Evolutionary conservation across 2,797 vertebrate genomes (phyloP).

Genomic region (Agapornis canus): DNA sequence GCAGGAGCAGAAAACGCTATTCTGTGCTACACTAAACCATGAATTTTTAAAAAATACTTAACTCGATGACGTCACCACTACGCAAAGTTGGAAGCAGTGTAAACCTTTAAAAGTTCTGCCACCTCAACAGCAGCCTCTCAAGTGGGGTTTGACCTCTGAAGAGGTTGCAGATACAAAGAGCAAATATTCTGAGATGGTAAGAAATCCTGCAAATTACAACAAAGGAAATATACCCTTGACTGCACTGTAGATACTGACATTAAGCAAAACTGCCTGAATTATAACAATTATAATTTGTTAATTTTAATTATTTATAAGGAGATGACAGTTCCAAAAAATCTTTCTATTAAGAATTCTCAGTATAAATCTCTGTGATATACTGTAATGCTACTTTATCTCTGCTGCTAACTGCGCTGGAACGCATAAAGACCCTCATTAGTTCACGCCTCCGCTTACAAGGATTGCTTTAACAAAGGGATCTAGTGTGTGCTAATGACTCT

Average conservation of each 20-base stretch:
- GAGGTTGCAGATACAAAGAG: neutral
- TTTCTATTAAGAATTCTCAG: conserved; percentile 50
- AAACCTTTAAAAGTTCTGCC: neutral
- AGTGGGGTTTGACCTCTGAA: neutral
- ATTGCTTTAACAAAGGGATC: conserved; percentile 69
- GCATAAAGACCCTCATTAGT: conserved; percentile 71
- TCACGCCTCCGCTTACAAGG: conserved; percentile 55
- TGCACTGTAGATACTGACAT: conserved; percentile 13
- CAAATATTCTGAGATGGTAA: neutral
- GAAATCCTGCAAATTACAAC: conserved; percentile 27
- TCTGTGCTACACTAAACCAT: neutral
- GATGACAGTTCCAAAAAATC: conserved; percentile 53
- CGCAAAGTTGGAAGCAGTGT: neutral
- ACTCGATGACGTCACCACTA: neutral
- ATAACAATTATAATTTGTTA: conserved; percentile 65
- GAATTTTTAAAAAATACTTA: neutral
- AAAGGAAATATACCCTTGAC: conserved; percentile 35
- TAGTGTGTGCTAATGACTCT: conserved; percentile 61
- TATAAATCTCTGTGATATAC: conserved; percentile 69
- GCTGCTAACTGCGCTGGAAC: conserved; percentile 54
- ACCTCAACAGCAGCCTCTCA: neutral
- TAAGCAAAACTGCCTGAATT: conserved; percentile 59
- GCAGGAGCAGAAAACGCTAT: neutral
- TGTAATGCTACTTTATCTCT: conserved; percentile 62
- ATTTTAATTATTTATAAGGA: conserved; percentile 77